Conservation (phyloP, 2,888 invertebrate genomes). For the Catocala nupta region DNA sequence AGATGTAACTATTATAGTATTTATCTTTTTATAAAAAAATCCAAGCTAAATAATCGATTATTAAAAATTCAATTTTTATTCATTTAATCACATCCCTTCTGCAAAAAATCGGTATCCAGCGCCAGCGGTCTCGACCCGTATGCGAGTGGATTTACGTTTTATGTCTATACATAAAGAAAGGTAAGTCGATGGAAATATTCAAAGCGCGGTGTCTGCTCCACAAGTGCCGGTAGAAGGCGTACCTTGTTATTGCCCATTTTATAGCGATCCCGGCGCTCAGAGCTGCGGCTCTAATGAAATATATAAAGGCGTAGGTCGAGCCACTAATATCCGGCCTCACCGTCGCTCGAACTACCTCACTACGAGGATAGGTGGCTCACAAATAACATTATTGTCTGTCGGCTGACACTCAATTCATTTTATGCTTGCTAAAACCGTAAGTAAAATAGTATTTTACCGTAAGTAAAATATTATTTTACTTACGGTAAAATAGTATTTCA, state of each 20-base stretch:
- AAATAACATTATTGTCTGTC: not conserved
- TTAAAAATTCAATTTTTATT: too few relatives aligned
- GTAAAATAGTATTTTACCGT: too few relatives aligned
- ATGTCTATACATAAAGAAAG: slow-evolving; percentile 25
- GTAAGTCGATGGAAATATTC: slow-evolving; percentile 25
- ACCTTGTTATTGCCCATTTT: slow-evolving; percentile 22
- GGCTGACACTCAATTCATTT: too few relatives aligned
- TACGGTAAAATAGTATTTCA: too few relatives aligned
- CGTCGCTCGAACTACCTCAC: not conserved
- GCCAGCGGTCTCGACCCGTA: not conserved
- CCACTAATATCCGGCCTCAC: slow-evolving; percentile 16
- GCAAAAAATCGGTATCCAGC: too few relatives aligned
- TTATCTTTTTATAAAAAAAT: too few relatives aligned
- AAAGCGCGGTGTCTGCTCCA: slow-evolving; percentile 6
- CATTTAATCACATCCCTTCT: too few relatives aligned
- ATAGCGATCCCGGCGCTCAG: slow-evolving; percentile 8
- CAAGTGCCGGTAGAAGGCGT: not conserved
- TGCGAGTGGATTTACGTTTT: slow-evolving; percentile 20
- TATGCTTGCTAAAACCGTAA: too few relatives aligned
- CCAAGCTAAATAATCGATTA: too few relatives aligned
- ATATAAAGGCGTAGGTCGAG: slow-evolving; percentile 12
- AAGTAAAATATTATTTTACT: too few relatives aligned
- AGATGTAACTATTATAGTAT: too few relatives aligned
- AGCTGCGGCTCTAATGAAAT: slow-evolving; percentile 21
- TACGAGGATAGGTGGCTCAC: too few relatives aligned